phyloP scores from a whole-genome alignment of 2,888 invertebrate genomes.

The Galerucella pusilla region DNA sequence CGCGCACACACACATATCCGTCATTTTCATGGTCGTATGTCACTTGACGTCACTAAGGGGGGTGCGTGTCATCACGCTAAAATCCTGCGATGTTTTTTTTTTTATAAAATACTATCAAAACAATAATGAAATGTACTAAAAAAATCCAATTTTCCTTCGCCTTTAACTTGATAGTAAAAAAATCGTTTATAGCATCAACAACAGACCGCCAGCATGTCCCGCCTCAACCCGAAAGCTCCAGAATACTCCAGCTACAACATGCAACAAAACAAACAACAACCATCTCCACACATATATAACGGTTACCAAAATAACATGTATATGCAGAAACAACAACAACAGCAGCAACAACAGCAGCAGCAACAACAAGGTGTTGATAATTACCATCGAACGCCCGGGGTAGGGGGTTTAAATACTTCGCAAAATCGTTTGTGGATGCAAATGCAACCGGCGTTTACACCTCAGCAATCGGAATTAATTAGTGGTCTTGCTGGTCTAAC shows the following conservation, averaged over 20 bases:
- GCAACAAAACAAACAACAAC: conserved; percentile 51
- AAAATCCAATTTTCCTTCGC: no score
- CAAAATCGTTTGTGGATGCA: conserved; percentile 60
- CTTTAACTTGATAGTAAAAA: not conserved
- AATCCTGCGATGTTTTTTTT: no score
- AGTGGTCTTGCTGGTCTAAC: conserved; percentile 63
- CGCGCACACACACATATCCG: no score
- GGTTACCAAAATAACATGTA: conserved; percentile 53
- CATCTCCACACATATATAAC: conserved; percentile 52
- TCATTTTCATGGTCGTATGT: no score
- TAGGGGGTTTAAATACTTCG: conserved; percentile 38
- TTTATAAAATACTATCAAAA: no score
- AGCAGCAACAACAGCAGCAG: conserved; percentile 29
- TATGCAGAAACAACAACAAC: conserved; percentile 42
- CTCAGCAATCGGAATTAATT: conserved; percentile 59
- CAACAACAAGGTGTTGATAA: conserved; percentile 37
- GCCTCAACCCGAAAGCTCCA: conserved; percentile 84
- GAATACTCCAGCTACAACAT: conserved; percentile 73
- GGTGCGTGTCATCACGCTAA: no score
- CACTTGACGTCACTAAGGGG: no score
- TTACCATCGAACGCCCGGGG: conserved; percentile 35
- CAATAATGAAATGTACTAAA: no score
- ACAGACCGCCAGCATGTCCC: conserved; percentile 63
- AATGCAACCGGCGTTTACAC: conserved; percentile 57
- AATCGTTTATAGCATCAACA: conserved; percentile 38